Evolutionary conservation across 2,888 invertebrate genomes (phyloP), one percentile per base, ranked within the genome.

Genomic region (Lissocephala sabroskyi): DNA sequence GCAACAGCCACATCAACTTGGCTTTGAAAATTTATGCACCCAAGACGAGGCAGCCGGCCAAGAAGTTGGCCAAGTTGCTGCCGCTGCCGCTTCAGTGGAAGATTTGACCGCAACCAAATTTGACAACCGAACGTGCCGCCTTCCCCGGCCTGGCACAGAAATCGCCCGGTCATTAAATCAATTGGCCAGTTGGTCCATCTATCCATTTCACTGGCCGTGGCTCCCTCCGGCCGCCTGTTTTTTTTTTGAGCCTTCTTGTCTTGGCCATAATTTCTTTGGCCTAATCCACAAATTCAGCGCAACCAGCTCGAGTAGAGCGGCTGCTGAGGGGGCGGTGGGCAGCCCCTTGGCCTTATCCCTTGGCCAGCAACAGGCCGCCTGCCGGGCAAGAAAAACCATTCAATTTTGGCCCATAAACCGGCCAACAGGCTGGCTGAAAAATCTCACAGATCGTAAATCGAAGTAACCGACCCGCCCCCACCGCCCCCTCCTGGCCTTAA

Each of bases 21-120:
- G 57, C 61, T 71, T 40, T 49, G 45, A 67, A n/a, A 68, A 68
- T 68, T 61, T 73, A 68, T 73, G 68, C 62, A 49, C 62, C 35
- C 23, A 23, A 23, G 23, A 3, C 23, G 7, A 23, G 7, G 40
- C 47, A 48, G 49, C 32, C 42, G 32, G 11, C 16, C 10, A 10
- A 9, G 23, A 16, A 19, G 23, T 23, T 11, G 32, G 1, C 56
- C 23, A 16, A 13, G 48, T 36, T 50, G 19, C 40, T 33, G 37
- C 37, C 28, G 33, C 39, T 41, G 46, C 18, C 19, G 37, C 28
- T 35, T 9, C 10, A 16, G 3, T 62, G 46, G 59, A 54, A 64
- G 49, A 70, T 74, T 64, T 70, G 70, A 74, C 70, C 70, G 59
- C 70, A 66, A 58, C 70, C 74, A 70, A 74, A 70, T 70, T 74